These are phyloP conservation scores for Vulpes vulpes DNA, from an alignment of 2,113 vertebrate genomes.

Conservation along the genomic window DNA sequence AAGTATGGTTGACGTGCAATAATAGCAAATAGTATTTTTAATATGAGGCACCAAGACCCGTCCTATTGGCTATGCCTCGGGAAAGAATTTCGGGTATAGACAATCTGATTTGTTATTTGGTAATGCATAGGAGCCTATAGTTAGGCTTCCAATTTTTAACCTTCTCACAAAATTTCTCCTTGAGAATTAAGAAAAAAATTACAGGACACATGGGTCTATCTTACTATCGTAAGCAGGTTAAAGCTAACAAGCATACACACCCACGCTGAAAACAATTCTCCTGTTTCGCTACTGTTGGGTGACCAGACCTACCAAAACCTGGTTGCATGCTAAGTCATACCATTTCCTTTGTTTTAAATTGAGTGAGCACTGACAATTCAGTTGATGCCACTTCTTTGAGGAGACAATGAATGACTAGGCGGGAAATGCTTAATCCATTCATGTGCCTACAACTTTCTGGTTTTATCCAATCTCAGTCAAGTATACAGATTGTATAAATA, in stretches of 20 bases:
- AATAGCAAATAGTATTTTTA: background rate
- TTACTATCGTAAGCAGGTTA: conserved; percentile 51
- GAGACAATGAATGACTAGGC: background rate
- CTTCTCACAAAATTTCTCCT: background rate
- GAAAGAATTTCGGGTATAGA: background rate
- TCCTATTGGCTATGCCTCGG: background rate
- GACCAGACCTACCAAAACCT: conserved; percentile 12
- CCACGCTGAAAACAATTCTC: background rate
- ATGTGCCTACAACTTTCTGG: background rate
- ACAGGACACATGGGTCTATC: background rate
- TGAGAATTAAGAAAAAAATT: background rate
- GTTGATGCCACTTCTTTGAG: conserved; percentile 8
- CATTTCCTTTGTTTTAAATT: no score
- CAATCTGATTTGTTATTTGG: background rate
- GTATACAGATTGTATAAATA: background rate
- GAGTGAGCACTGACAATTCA: conserved; percentile 28
- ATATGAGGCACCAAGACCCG: background rate
- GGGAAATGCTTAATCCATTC: background rate
- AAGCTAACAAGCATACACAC: background rate
- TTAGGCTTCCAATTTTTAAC: background rate
- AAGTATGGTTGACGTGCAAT: background rate
- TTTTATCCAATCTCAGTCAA: background rate
- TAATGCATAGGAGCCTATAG: background rate
- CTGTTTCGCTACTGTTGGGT: background rate
- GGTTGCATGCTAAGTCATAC: no score